Conservation (phyloP, 2,113 vertebrate species). For the Melierax canorus region DNA sequence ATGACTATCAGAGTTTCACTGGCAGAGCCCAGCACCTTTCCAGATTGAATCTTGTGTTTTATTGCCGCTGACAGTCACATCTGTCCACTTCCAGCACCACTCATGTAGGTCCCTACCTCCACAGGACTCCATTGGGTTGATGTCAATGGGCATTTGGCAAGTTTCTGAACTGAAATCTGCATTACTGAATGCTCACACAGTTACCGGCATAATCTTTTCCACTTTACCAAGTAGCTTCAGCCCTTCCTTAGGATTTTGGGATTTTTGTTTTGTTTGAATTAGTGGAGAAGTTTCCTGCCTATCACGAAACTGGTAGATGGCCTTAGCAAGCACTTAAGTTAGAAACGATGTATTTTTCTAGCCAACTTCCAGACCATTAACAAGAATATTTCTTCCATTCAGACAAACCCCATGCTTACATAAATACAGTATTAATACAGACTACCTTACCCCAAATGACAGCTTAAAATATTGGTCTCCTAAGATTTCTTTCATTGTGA, state of each 20-base stretch:
- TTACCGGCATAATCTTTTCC: background rate
- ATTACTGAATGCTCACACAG: background rate
- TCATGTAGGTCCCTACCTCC: background rate
- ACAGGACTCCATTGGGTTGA: background rate
- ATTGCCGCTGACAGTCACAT: background rate
- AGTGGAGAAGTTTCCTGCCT: background rate
- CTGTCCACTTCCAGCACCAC: background rate
- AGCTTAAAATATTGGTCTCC: background rate
- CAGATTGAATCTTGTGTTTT: background rate
- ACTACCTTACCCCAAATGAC: background rate
- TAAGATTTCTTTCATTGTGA: conserved; percentile 43
- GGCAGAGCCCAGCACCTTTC: background rate
- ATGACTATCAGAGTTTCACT: background rate
- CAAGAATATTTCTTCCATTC: background rate
- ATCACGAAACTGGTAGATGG: background rate
- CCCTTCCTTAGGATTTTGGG: background rate
- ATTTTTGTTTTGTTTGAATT: background rate
- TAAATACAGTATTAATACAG: background rate
- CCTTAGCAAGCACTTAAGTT: background rate
- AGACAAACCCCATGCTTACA: background rate
- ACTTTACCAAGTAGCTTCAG: background rate
- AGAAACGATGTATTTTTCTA: background rate
- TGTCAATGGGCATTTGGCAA: background rate
- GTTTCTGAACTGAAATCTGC: background rate
- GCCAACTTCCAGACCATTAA: background rate